Percentiles rank a stretch among this genome's conserved stretches.
Evolutionary conservation across 2,888 invertebrate genomes (phyloP).

Genomic region (Sphinx pinastri): DNA sequence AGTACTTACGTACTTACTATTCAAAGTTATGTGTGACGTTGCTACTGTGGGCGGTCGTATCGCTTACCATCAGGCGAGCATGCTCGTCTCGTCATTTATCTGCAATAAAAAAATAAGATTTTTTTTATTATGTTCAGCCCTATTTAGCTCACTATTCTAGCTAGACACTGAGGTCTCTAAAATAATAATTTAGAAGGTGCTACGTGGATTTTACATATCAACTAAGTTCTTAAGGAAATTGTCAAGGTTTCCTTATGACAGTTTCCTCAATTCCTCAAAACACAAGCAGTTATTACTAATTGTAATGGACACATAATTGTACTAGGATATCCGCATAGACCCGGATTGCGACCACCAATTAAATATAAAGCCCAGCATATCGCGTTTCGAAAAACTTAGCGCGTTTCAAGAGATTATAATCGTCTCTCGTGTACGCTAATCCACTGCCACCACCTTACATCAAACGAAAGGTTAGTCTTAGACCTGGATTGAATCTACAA

Average conservation of each 20-base stretch:
- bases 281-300: not conserved
- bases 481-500: not conserved
- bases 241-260: not conserved
- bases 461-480: not conserved
- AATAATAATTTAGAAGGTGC: not conserved
- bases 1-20: no score
- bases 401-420: no score
- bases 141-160: no score
- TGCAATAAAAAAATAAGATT: not conserved
- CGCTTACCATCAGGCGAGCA: no score
- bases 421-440: no score
- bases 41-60: no score
- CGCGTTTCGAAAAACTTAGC: no score
- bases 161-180: not conserved
- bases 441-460: no score
- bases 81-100: no score
- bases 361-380: not conserved
- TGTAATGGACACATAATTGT: not conserved
- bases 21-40: no score
- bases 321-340: not conserved
- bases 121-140: not conserved
- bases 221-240: not conserved
- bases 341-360: not conserved
- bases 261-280: not conserved
- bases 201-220: not conserved